Evolutionary conservation across 2,797 vertebrate genomes (phyloP), one percentile per base, ranked within the genome.

Genomic region (Rhynchonycteris naso): DNA sequence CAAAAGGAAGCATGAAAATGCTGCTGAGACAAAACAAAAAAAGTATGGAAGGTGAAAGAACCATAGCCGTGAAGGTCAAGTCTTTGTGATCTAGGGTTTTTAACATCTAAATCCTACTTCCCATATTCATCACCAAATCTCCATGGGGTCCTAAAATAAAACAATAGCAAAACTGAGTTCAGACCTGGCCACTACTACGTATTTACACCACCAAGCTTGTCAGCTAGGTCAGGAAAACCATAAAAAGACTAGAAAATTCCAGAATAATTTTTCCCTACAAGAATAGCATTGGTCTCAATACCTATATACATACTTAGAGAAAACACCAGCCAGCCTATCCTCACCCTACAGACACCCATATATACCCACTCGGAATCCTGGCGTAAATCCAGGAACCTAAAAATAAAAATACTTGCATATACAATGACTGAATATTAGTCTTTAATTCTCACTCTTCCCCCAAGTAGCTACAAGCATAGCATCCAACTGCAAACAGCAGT

Each of bases 371-470:
- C n/a, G 35, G 43, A 84, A 88, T 90, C 90, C 58, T 78, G 26
- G 18, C 66, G n/a, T 71, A 82, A 22, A 85, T 7, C 66, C 81
- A 74, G 30, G 84, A 18, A 4, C 59, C 84, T 88, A 95, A 93
- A 96, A 91, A 79, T 93, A 83, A 72, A 82, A 80, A 79, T 47
- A 83, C 21, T 81, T 85, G 52, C 56, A 69, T 59, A 92, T 38
- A 95, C 30, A 78, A 82, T 33, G 24, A 93, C 4, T 35, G 1
- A n/a, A 91, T 7, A 47, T 80, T 68, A 86, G 59, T 63, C 72
- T 96, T 90, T 76, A 92, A 95, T 72, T 71, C 93, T 94, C 92
- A 90, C 33, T 88, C 83, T 80, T 92, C 71, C 90, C 63, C 76
- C 90, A 95, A 96, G 97, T 5, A 95, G 87, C 88, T 89, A 79